These are phyloP conservation scores for Holcopasites calliopsidis DNA, from an alignment of 1,140 invertebrate species.

Conservation along the genomic window DNA sequence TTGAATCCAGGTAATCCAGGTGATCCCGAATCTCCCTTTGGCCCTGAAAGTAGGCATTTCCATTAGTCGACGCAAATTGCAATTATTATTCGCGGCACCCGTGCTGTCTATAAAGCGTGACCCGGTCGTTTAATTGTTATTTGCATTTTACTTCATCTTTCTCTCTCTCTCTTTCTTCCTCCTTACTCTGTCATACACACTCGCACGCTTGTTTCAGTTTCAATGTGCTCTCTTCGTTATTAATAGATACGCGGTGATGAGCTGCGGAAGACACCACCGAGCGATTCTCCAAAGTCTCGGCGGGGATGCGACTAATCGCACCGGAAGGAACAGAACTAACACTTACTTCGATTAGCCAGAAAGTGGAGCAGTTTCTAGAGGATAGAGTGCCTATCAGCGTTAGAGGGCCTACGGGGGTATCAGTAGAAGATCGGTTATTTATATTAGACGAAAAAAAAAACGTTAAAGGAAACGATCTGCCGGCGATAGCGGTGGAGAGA, in stretches of 20 bases:
- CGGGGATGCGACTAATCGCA: background rate
- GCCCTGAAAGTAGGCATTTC: conserved; percentile 72
- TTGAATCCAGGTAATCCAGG: conserved; percentile 82
- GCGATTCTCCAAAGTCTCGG: background rate
- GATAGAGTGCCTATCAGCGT: too few relatives aligned
- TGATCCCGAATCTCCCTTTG: conserved; percentile 81
- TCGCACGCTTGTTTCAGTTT: background rate
- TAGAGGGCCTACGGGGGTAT: background rate
- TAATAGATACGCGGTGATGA: too few relatives aligned
- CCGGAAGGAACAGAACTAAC: background rate
- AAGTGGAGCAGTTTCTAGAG: background rate
- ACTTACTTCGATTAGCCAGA: background rate
- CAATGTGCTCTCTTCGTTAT: too few relatives aligned
- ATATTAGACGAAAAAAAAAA: background rate
- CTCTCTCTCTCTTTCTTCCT: background rate
- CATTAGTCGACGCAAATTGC: background rate
- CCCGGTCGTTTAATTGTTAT: background rate
- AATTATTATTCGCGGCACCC: conserved; percentile 3
- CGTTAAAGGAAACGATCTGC: background rate
- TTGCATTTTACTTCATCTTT: background rate
- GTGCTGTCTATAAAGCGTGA: background rate
- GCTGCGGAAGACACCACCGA: background rate
- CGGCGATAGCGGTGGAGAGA: background rate
- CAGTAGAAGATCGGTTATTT: background rate
- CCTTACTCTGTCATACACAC: background rate